Percentiles rank a stretch among this genome's conserved stretches.
These are phyloP conservation scores for Rhagoletis zephyria DNA, from an alignment of 1,140 invertebrate genomes.

Conservation along the genomic window DNA sequence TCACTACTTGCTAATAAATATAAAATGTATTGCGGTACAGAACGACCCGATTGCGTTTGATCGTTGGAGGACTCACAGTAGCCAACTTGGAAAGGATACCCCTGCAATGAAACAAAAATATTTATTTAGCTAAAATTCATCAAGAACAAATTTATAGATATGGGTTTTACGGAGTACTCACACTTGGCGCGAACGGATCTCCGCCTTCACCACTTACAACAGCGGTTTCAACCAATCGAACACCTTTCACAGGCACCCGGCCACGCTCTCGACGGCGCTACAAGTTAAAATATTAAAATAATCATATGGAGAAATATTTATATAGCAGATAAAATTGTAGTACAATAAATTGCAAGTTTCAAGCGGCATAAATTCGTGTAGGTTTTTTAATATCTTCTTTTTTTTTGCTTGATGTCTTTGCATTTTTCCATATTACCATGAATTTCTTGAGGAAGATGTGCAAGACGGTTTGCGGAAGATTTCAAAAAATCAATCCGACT, in stretches of 20 bases:
- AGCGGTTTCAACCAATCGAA: slow-evolving; percentile 84
- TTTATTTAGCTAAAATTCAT: neutral
- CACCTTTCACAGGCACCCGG: slow-evolving; percentile 81
- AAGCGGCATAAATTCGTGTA: too few relatives aligned
- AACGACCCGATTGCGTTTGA: slow-evolving; percentile 59
- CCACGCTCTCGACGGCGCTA: slow-evolving; percentile 86
- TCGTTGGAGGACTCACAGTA: slow-evolving; percentile 77
- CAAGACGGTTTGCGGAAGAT: too few relatives aligned
- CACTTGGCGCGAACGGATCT: slow-evolving; percentile 73
- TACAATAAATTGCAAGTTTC: too few relatives aligned
- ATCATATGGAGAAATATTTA: neutral
- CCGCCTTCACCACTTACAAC: slow-evolving; percentile 76
- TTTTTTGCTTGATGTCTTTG: too few relatives aligned
- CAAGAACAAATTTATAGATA: neutral
- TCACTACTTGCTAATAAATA: slow-evolving; percentile 83
- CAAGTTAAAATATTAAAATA: slow-evolving; percentile 17
- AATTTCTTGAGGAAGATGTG: too few relatives aligned
- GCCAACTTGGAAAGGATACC: slow-evolving; percentile 81
- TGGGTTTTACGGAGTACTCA: slow-evolving; percentile 61
- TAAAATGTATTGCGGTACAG: slow-evolving; percentile 81
- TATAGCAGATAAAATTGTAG: neutral
- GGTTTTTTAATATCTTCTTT: too few relatives aligned
- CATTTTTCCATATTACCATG: too few relatives aligned
- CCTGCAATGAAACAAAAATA: slow-evolving; percentile 63
- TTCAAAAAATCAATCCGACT: too few relatives aligned